These are phyloP conservation scores for Gorsachius magnificus DNA, from an alignment of 2,797 vertebrate genomes.

Conservation along the genomic window DNA sequence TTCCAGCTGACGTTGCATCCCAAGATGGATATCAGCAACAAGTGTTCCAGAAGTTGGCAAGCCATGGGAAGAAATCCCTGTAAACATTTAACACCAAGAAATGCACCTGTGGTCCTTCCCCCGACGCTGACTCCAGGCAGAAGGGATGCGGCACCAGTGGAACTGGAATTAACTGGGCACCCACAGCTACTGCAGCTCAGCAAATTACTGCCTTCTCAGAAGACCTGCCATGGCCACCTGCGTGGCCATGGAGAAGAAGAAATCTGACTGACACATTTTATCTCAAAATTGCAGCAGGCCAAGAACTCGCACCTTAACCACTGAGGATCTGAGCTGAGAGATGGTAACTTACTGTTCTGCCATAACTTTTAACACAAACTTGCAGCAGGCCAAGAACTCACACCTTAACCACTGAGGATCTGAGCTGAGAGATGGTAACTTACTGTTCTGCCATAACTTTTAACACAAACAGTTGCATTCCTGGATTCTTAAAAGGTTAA, in stretches of 20 bases:
- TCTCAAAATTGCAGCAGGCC: not conserved
- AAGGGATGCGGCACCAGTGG: not conserved
- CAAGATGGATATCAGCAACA: not conserved
- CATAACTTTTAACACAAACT: not conserved
- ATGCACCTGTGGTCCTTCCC: not conserved
- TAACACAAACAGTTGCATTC: not conserved
- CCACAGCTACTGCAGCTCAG: not conserved
- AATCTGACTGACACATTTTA: not conserved
- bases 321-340: not conserved
- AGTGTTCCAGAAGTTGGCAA: not conserved
- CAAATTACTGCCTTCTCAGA: not conserved
- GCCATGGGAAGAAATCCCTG: not conserved
- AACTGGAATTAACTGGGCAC: not conserved
- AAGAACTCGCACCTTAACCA: not conserved
- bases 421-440: not conserved
- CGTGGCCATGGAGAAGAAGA: not conserved
- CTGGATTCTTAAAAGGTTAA: not conserved
- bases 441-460: not conserved
- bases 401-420: not conserved
- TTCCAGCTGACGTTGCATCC: accelerated
- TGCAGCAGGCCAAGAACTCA: not conserved
- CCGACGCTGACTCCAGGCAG: accelerated
- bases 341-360: not conserved
- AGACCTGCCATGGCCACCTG: not conserved
- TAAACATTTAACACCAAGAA: not conserved